A percentile compares a stretch with the other conserved stretches of the same genome.
Conservation (phyloP, 2,113 vertebrate genomes). For the Pedetes capensis region DNA sequence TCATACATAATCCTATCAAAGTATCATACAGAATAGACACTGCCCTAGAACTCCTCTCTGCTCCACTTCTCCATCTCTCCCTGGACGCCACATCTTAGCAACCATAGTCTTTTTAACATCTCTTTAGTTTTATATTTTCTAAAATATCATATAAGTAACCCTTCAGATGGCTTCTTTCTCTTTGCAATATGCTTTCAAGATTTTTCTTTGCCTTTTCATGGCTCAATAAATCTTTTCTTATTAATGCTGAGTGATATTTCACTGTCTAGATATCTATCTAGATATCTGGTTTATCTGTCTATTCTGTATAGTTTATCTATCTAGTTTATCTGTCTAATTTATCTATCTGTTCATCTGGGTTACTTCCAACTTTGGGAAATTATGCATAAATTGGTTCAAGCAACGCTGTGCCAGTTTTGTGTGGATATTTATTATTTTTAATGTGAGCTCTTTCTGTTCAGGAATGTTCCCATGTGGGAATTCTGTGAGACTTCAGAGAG, state of each 20-base stretch:
- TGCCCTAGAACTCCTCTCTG: background rate
- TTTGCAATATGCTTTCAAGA: background rate
- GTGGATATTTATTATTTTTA: background rate
- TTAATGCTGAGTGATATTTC: too few species aligned
- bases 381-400: too few species aligned
- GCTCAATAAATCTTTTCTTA: background rate
- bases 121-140: background rate
- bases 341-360: background rate
- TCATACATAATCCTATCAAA: too few species aligned
- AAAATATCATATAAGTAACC: background rate
- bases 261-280: too few species aligned
- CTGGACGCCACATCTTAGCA: background rate
- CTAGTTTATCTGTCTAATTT: too few species aligned
- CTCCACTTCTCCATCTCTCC: accelerated
- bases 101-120: background rate
- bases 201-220: background rate
- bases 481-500: background rate
- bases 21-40: background rate
- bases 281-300: too few species aligned
- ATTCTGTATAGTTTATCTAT: too few species aligned
- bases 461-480: background rate
- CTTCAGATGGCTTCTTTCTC: background rate
- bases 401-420: background rate
- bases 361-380: background rate
- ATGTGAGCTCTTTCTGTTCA: background rate